Evolutionary conservation across 2,888 invertebrate species (phyloP).

Genomic region (Lagria hirta): DNA sequence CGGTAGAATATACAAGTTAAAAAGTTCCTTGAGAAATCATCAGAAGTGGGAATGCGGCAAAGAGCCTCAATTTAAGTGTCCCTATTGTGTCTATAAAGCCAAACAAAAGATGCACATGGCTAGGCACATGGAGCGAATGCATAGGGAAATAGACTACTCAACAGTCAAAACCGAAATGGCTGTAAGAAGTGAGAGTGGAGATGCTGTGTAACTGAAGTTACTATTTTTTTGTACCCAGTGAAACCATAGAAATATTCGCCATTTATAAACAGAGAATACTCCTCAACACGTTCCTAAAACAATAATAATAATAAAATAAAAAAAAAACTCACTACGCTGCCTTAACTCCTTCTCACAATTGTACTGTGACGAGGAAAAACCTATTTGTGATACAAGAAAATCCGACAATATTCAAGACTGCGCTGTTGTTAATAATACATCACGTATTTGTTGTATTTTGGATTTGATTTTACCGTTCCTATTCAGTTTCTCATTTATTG

Average conservation of each 20-base stretch:
- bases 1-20: conserved; percentile 82
- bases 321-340: conserved; percentile 21
- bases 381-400: conserved; percentile 25
- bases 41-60: conserved; percentile 87
- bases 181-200: conserved; percentile 39
- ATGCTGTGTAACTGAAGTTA: conserved; percentile 10
- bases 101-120: conserved; percentile 85
- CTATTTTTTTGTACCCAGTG: conserved; percentile 6
- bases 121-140: conserved; percentile 81
- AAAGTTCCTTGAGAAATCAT: conserved; percentile 80
- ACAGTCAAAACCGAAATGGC: conserved; percentile 46
- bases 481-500: conserved; percentile 14
- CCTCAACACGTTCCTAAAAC: conserved; percentile 29
- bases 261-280: conserved; percentile 26
- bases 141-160: conserved; percentile 58
- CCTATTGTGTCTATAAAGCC: conserved; percentile 80
- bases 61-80: conserved; percentile 81
- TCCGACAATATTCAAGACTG: conserved; percentile 31
- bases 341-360: conserved; percentile 15
- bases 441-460: conserved; percentile 13
- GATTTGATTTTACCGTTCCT: conserved; percentile 21
- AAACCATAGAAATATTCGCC: conserved; percentile 20
- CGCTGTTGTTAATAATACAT: conserved; percentile 17
- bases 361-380: conserved; percentile 14
- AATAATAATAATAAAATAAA: conserved; percentile 2